phyloP scores from a whole-genome alignment of 2,797 vertebrate genomes.

The Lycodopsis pacificus region DNA sequence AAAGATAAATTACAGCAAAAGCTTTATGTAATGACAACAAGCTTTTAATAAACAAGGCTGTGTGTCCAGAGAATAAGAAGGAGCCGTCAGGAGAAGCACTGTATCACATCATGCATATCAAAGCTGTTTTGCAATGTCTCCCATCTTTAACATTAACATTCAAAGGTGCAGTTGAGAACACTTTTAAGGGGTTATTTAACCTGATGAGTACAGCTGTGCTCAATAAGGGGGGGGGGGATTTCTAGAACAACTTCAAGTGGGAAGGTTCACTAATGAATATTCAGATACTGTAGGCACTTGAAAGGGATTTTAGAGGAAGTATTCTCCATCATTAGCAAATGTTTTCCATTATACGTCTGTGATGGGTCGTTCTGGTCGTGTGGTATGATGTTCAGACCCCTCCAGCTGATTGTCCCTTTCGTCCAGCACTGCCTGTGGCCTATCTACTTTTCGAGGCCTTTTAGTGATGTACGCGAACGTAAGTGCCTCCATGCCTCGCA shows the following conservation, averaged over 20 bases:
- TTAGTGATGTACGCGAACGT: too few species aligned
- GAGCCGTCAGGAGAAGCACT: conserved; percentile 2
- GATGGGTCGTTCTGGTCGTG: not conserved
- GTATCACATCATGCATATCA: conserved; percentile 45
- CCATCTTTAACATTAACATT: conserved; percentile 44
- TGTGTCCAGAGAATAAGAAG: conserved; percentile 27
- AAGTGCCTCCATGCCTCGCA: too few species aligned
- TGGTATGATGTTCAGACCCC: too few species aligned
- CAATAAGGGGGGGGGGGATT: conserved; percentile 39
- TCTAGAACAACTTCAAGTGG: conserved; percentile 47
- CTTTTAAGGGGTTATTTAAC: conserved; percentile 51
- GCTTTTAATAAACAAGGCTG: conserved; percentile 47
- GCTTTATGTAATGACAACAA: conserved; percentile 46
- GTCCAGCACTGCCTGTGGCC: too few species aligned
- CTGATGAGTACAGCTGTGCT: conserved; percentile 20
- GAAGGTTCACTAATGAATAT: conserved; percentile 68
- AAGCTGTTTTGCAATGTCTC: conserved; percentile 40
- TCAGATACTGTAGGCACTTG: conserved; percentile 57
- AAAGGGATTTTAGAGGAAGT: conserved; percentile 58
- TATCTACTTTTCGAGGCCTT: too few species aligned
- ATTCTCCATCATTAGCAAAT: conserved; percentile 58
- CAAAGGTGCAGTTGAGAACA: conserved; percentile 43
- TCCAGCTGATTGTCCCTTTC: too few species aligned
- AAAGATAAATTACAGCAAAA: conserved; percentile 36
- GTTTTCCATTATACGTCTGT: conserved; percentile 32